Evolutionary conservation across 92 coral and sea anemone genomes (phyloP), one percentile per base, ranked within the genome.

Genomic region (Diadumene lineata): DNA sequence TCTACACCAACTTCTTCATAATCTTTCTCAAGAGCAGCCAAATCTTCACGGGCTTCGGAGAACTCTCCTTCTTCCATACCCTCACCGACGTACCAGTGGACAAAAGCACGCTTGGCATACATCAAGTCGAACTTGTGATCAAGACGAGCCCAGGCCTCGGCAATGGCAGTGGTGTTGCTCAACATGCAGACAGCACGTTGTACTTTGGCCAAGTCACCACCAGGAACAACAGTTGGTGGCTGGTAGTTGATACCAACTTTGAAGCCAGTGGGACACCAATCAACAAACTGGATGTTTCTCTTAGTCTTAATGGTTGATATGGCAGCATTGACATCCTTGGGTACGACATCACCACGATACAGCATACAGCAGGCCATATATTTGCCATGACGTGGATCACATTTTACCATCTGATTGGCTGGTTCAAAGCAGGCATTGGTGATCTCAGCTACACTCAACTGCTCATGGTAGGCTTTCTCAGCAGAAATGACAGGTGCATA

Each of bases 61-160:
- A 92, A 92, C 92, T 92, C 98, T 71, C 98, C 98, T 68, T 92
- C 97, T 34, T 92, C 97, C 97, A 92, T 92, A 8, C 97, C 97
- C 75, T 92, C 97, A 33, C 97, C 97, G 44, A 92, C 97, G 79
- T 92, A 92, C 98, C 98, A 92, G 81, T 92, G 98, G 25, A 92
- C 98, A 83, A 92, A 92, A 0, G 98, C 98, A 69, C 98, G 97
- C 78, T 91, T 91, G 71, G 97, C 90, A 68, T 91, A 91, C 97
- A 91, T 91, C 90, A 91, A 72, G 74, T 91, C 97, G 79, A 88
- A 91, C 86, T 91, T 91, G 78, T 91, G 97, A 65, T 91, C 97
- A 58, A 91, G 86, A 62, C 97, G 97, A 51, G 92, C 97, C 97
- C 97, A 91, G 65, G 97, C 97, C 74, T 91, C 97, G 0, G 97